Base-by-base conservation (phyloP, 2,113 vertebrate species). In the Synodontis membranacea region DNA sequence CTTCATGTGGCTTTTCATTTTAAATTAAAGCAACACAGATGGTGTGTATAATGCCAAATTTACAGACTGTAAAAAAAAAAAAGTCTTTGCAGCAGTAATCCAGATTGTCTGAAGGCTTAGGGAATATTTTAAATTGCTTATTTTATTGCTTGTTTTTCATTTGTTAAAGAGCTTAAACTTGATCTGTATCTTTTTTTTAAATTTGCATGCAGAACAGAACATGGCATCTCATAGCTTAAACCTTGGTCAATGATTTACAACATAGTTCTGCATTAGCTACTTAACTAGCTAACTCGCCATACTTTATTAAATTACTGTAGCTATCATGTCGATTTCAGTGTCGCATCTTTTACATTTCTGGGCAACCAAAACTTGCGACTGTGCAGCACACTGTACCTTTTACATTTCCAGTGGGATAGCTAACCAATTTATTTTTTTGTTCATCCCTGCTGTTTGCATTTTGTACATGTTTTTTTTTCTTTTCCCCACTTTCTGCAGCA, bases 401-500 rank as follows among this genome's bases (percentile, higher is more conserved):
- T 23, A 37, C 19, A 37, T 79, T 79, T 3, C 1, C 9, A 14
- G 9, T 54, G 17, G 31, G 6, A 21, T 37, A 56, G 4, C 8
- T 23, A 5, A 78, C 31, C 76, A 37, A 25, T 54, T 4, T 79
- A 37, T 23, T 44, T 28, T 74, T 25, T 79, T 50, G 68, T 21
- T 78, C 39, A 75, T 11, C 44, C 12, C 15, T 21, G 46, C 34
- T 37, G 10, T 56, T 39, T 37, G 4, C 44, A n/a, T 48, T 34
- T 80, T 80, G 1, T 80, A 14, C 80, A 84, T 28, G 25, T 80
- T 60, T 56, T 46, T 37, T 62, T 70, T n/a, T n/a, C n/a, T n/a
- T n/a, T n/a, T n/a, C n/a, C n/a, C 1, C 78, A 37, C 79, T 52
- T 39, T 80, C 86, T 87, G n/a, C 84, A 99, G 98, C 98, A 99